Conservation (phyloP, 1,140 invertebrate genomes). For the Delia radicum region DNA sequence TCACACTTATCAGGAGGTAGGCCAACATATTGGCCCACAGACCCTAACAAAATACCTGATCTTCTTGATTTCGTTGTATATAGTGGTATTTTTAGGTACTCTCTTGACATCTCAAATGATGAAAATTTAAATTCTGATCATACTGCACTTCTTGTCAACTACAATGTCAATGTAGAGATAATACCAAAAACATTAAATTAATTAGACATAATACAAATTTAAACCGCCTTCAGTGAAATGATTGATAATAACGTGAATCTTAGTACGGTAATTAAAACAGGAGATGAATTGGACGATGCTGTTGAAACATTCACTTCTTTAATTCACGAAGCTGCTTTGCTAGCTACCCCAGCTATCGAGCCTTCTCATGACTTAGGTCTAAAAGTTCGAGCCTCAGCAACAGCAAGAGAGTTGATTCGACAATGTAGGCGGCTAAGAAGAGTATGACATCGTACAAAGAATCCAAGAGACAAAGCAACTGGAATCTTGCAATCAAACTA, state of each 20-base stretch:
- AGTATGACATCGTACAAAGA: neutral
- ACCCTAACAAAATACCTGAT: slow-evolving; percentile 47
- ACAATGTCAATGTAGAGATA: slow-evolving; percentile 23
- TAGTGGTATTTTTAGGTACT: slow-evolving; percentile 34
- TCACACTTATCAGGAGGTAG: slow-evolving; percentile 41
- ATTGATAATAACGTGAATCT: slow-evolving; percentile 28
- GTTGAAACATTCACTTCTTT: slow-evolving; percentile 34
- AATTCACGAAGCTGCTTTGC: slow-evolving; percentile 33
- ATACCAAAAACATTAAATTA: slow-evolving; percentile 12
- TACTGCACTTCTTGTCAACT: slow-evolving; percentile 29
- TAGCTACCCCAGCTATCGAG: neutral
- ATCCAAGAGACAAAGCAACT: neutral
- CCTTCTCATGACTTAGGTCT: neutral
- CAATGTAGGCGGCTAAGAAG: slow-evolving; percentile 28
- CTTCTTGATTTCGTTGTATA: slow-evolving; percentile 51
- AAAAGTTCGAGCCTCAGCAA: slow-evolving; percentile 11
- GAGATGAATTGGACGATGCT: slow-evolving; percentile 30
- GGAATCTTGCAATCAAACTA: neutral
- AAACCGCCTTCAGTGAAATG: slow-evolving; percentile 27
- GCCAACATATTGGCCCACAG: slow-evolving; percentile 55
- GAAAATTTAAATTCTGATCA: slow-evolving; percentile 30
- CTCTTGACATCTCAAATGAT: slow-evolving; percentile 20
- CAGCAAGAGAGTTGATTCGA: slow-evolving; percentile 23
- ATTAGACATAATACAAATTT: too few species aligned
- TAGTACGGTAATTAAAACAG: slow-evolving; percentile 27